Base-by-base conservation (phyloP, 2,797 vertebrate species). In the Muraenolepis orangiensis region DNA sequence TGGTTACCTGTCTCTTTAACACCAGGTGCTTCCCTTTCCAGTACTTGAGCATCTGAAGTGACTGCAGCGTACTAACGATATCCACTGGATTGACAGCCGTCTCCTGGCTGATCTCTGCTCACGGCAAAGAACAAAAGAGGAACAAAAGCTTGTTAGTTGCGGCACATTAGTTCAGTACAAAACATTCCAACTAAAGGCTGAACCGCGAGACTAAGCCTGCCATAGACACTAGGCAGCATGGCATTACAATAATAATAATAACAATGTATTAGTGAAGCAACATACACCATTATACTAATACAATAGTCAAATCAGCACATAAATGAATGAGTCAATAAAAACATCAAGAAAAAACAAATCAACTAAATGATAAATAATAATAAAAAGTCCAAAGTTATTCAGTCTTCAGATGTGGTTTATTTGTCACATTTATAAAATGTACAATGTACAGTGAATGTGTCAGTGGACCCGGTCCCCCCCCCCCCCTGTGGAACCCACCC, bases 91-190 rank as follows among this genome's bases (percentile, higher is more conserved):
- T 99, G 42, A 99, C 96, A 0, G 98, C 98, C 0, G 98, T 99
- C 89, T 99, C 97, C 93, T 99, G 98, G 91, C 98, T 99, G 90
- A 99, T 99, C 85, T 99, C 97, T 98, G 92, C n/a, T n/a, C n/a
- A 28, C 86, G 36, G n/a, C 32, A 38, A 6, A 70, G 36, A 18
- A 38, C 42, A 51, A 51, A 46, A 46, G n/a, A n/a, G 6, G 42
- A 5, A 51, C 42, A 51, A 51, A n/a, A 18, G 16, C 18, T 51
- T 51, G 42, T 20, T n/a, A n/a, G n/a, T n/a, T n/a, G n/a, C n/a
- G n/a, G n/a, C n/a, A n/a, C n/a, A n/a, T n/a, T n/a, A n/a, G n/a
- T n/a, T n/a, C n/a, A n/a, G n/a, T n/a, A n/a, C n/a, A n/a, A n/a
- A n/a, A n/a, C n/a, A n/a, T n/a, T n/a, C n/a, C n/a, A n/a, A n/a